These are phyloP conservation scores for Drosophila lacertosa DNA, from an alignment of 1,140 invertebrate genomes.

Conservation along the genomic window DNA sequence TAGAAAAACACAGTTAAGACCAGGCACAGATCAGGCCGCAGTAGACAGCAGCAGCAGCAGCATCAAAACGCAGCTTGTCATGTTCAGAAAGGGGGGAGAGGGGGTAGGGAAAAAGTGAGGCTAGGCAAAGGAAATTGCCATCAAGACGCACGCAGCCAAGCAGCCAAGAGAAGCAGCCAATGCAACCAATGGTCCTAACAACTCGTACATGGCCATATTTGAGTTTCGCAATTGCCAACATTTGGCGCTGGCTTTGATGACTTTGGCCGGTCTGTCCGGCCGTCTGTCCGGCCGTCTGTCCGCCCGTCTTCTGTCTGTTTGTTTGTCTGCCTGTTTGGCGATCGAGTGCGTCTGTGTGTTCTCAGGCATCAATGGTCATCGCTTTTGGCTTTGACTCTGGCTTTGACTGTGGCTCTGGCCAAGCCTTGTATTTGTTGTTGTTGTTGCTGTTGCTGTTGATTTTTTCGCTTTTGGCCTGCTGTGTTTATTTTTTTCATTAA, in stretches of 20 bases:
- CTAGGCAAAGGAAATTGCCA: slow-evolving; percentile 42
- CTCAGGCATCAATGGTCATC: slow-evolving; percentile 66
- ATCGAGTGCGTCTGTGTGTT: slow-evolving; percentile 45
- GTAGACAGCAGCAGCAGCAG: slow-evolving; percentile 5
- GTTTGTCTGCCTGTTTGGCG: slow-evolving; percentile 3
- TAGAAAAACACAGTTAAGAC: slow-evolving; percentile 2
- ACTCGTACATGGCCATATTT: slow-evolving; percentile 68
- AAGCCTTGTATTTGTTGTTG: slow-evolving; percentile 21
- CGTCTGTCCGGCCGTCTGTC: neutral
- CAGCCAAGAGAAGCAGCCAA: slow-evolving; percentile 8
- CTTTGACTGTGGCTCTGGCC: slow-evolving; percentile 24
- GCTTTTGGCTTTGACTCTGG: slow-evolving; percentile 42
- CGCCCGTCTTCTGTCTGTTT: slow-evolving; percentile 21
- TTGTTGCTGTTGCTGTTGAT: neutral
- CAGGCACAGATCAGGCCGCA: slow-evolving; percentile 4
- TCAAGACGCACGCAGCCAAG: slow-evolving; percentile 38
- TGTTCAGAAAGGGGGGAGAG: slow-evolving; percentile 15
- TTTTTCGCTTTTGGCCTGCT: slow-evolving; percentile 35
- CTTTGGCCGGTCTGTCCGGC: slow-evolving; percentile 42
- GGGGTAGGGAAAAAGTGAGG: neutral
- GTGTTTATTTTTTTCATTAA: slow-evolving; percentile 44
- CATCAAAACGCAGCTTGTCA: slow-evolving; percentile 15
- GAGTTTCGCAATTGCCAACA: slow-evolving; percentile 57
- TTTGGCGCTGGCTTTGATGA: slow-evolving; percentile 77
- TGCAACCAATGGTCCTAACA: slow-evolving; percentile 36